These are phyloP conservation scores for Ciona savignyi DNA, from an alignment of 23 tunicate genomes.

Conservation along the genomic window DNA sequence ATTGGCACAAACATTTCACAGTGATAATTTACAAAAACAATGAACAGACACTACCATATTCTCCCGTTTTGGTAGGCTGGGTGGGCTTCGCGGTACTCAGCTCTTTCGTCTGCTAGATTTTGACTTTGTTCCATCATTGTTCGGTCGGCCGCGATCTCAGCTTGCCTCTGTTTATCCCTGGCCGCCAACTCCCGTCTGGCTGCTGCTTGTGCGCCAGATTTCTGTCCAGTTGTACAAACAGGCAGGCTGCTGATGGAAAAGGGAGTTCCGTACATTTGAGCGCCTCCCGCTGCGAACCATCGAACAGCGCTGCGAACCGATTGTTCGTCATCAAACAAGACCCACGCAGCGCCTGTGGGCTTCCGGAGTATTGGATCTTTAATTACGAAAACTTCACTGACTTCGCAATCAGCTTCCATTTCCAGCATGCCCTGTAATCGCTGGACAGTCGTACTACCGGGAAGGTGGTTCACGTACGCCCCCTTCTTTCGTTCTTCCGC, in stretches of 20 bases:
- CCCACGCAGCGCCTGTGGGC: constrained; percentile 85
- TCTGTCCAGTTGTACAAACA: constrained; percentile 12
- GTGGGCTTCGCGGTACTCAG: constrained; percentile 76
- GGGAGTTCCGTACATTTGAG: constrained; percentile 65
- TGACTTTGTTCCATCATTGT: constrained; percentile 62
- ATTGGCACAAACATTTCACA: too few species aligned
- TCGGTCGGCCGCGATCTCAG: constrained; percentile 21
- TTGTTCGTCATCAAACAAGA: constrained; percentile 34
- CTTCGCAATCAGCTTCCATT: constrained; percentile 76
- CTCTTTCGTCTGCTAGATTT: constrained; percentile 71
- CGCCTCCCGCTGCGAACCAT: constrained; percentile 52
- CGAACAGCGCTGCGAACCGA: constrained; percentile 40
- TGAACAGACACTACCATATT: constrained; percentile 67
- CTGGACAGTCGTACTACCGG: constrained; percentile 56
- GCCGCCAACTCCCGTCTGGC: constrained; percentile 33
- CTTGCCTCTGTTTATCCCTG: constrained; percentile 24
- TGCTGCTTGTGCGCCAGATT: constrained; percentile 7
- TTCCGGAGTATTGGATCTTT: constrained; percentile 66
- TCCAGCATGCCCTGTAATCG: constrained; percentile 67
- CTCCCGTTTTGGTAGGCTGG: constrained; percentile 88
- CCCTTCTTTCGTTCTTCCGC: constrained; percentile 31
- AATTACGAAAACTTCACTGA: constrained; percentile 40
- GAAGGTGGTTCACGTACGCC: constrained; percentile 54
- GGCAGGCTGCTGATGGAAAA: constrained; percentile 46
- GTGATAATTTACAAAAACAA: too few species aligned